Conservation (phyloP, 2,113 vertebrate genomes). For the Synodontis membranacea region DNA sequence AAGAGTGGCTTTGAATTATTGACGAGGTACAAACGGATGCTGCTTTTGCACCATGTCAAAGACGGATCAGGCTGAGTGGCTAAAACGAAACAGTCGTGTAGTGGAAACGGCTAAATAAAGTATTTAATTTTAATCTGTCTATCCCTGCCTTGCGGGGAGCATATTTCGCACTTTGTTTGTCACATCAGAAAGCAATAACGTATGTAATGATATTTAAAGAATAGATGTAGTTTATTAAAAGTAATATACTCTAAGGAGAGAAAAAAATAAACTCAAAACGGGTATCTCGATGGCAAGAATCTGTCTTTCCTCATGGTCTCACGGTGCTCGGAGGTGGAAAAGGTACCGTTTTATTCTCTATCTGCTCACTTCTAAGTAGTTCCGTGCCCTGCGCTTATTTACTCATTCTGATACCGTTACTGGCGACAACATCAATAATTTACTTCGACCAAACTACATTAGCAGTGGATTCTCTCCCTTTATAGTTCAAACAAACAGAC, state of each 20-base stretch:
- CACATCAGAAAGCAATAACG: not conserved
- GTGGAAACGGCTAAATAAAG: constrained; percentile 30
- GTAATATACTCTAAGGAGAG: not conserved
- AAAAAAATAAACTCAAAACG: not conserved
- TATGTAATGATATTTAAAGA: not conserved
- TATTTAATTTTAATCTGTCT: not conserved
- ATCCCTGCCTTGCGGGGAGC: not conserved
- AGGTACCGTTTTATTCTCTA: not conserved
- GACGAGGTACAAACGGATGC: constrained; percentile 56
- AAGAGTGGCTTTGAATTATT: constrained; percentile 67
- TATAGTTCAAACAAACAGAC: constrained; percentile 37
- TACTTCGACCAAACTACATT: constrained; percentile 39
- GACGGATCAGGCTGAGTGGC: constrained; percentile 54
- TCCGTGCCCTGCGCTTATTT: constrained; percentile 26
- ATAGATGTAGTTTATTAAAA: not conserved
- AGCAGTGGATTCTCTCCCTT: constrained; percentile 33
- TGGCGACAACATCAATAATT: constrained; percentile 38
- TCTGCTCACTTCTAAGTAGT: not conserved
- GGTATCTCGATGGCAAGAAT: not conserved
- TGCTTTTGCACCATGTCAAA: constrained; percentile 60
- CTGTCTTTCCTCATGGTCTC: not conserved
- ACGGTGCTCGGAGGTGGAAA: not conserved
- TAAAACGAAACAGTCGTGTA: constrained; percentile 25
- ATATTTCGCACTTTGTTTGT: not conserved
- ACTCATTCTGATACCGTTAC: constrained; percentile 40